Conservation (phyloP, 2,113 vertebrate genomes). For the Kryptolebias marmoratus region DNA sequence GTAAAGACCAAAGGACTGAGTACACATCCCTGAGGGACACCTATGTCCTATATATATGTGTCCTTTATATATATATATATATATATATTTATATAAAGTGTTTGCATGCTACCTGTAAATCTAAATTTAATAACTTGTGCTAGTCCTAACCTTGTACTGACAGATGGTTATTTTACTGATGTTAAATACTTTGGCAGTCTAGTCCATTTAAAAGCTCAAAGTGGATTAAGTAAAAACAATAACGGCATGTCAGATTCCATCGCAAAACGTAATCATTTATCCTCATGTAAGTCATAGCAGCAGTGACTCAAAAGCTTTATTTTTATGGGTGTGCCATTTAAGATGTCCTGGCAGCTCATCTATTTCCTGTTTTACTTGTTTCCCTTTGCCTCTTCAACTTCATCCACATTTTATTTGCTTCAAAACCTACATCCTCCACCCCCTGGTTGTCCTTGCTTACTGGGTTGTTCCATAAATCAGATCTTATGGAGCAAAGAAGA, state of each 20-base stretch:
- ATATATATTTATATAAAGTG: too few species aligned
- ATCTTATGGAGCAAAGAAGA: not conserved
- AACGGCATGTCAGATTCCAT: slow-evolving; percentile 21
- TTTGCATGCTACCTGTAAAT: too few species aligned
- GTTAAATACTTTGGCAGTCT: too few species aligned
- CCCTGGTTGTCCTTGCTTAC: slow-evolving; percentile 15
- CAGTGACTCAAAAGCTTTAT: slow-evolving; percentile 36
- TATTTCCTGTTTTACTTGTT: not conserved
- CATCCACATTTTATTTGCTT: slow-evolving; percentile 32
- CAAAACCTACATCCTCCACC: slow-evolving; percentile 31
- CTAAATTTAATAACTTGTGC: too few species aligned
- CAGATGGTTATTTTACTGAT: too few species aligned
- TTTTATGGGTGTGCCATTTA: slow-evolving; percentile 42
- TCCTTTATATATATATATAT: too few species aligned
- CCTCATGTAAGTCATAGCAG: not conserved
- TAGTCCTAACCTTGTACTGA: too few species aligned
- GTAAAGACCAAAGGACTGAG: too few species aligned
- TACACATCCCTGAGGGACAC: too few species aligned
- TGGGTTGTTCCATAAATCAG: slow-evolving; percentile 43
- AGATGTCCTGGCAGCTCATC: slow-evolving; percentile 14
- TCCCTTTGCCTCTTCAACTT: not conserved
- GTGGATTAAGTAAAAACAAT: slow-evolving; percentile 16
- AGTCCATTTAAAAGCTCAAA: not conserved
- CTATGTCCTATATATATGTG: too few species aligned
- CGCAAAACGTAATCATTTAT: slow-evolving; percentile 10